These are phyloP conservation scores for Aurelia aurita complex sp. Pacific DNA, from an alignment of 30 jellyfish, hydroid and myxozoan species.

Conservation along the genomic window DNA sequence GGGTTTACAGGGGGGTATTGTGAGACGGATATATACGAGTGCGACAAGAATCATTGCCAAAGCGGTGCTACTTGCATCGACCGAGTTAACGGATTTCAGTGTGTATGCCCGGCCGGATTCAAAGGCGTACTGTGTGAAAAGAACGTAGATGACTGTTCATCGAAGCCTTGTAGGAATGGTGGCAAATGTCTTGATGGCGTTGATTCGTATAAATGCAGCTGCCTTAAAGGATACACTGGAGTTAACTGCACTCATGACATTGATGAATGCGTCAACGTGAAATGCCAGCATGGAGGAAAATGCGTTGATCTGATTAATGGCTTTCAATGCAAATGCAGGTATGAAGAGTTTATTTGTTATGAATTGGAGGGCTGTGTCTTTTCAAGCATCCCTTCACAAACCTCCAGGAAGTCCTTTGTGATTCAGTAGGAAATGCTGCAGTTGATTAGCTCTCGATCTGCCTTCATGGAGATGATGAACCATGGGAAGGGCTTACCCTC, in stretches of 20 bases:
- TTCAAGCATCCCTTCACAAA: too few species aligned
- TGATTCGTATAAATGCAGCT: conserved; percentile 59
- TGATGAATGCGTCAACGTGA: conserved; percentile 79
- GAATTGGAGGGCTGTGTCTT: too few species aligned
- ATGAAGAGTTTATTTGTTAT: not conserved
- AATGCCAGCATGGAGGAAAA: conserved; percentile 91
- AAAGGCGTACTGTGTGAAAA: conserved; percentile 75
- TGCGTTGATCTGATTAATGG: conserved; percentile 69
- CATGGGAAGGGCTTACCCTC: too few species aligned
- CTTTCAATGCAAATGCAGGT: conserved; percentile 89
- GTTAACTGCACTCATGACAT: conserved; percentile 83
- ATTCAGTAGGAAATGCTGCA: too few species aligned
- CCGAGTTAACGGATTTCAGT: conserved; percentile 73
- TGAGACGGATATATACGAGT: conserved; percentile 78
- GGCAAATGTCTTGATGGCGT: conserved; percentile 82
- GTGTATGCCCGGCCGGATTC: conserved; percentile 90
- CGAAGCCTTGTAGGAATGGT: conserved; percentile 68
- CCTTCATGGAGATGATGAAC: too few species aligned
- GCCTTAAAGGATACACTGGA: conserved; percentile 84
- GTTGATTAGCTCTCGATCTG: too few species aligned
- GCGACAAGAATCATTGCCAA: conserved; percentile 65
- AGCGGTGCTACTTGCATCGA: conserved; percentile 82
- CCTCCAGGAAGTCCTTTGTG: too few species aligned
- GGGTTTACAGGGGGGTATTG: conserved; percentile 92
- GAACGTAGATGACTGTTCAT: conserved; percentile 67